Conservation (phyloP, 2,113 vertebrate species). For the Neoarius graeffei region DNA sequence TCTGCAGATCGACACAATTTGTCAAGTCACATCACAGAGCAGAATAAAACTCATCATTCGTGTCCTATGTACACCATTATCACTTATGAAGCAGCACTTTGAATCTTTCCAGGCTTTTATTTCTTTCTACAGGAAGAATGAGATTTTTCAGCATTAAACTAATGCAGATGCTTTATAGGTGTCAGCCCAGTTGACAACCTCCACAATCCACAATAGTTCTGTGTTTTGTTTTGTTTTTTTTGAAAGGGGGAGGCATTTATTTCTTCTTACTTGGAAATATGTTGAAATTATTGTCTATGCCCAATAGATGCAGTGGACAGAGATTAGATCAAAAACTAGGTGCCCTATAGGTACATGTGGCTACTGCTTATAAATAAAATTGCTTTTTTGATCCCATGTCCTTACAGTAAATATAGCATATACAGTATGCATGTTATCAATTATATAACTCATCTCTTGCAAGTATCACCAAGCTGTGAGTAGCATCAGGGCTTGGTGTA, state of each 20-base stretch:
- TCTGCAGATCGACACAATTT: not conserved
- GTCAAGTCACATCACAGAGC: not conserved
- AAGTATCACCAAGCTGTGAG: no score
- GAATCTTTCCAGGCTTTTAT: not conserved
- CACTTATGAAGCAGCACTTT: not conserved
- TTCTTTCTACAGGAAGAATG: not conserved
- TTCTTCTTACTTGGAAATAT: no score
- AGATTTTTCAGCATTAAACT: constrained; percentile 27
- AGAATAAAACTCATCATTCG: not conserved
- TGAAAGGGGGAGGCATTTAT: no score
- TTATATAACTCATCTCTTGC: no score
- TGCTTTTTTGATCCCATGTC: no score
- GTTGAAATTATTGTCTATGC: not conserved
- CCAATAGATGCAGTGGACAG: not conserved
- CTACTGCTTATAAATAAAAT: no score
- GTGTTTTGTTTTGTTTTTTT: no score
- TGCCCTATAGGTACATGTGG: no score
- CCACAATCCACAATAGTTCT: not conserved
- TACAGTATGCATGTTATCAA: no score
- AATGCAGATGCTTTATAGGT: constrained; percentile 30
- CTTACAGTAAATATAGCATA: no score
- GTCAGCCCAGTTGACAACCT: constrained; percentile 21
- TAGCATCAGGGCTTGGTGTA: no score
- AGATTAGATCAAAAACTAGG: not conserved
- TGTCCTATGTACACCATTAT: not conserved